Base-by-base conservation (phyloP, 2,113 vertebrate species). In the Willisornis vidua region DNA sequence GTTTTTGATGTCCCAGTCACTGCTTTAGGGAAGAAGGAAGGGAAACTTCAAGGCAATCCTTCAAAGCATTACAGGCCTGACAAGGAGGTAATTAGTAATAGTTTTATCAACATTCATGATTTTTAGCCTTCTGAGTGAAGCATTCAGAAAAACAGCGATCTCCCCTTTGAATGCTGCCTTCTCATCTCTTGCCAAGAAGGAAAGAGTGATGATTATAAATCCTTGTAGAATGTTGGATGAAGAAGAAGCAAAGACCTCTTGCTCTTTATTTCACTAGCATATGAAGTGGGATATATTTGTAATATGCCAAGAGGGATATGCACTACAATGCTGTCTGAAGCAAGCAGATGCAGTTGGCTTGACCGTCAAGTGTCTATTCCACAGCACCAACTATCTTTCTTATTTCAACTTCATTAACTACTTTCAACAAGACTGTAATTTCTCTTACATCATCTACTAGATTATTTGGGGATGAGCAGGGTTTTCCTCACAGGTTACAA, bases 111-210 rank as follows among this genome's bases (percentile, higher is more conserved):
- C 48, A 81, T 15, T 52, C 31, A 49, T 46, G 7, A 80, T 48
- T 93, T 93, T 92, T 74, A 87, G 65, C 52, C 61, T 92, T 61
- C 65, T 45, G 39, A 78, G 57, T 61, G 48, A 73, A 77, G 17
- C 55, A 71, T 57, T 62, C 49, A 58, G 59, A 66, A 4, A 46
- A 86, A 86, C 85, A 59, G 3, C 74, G 26, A 87, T 65, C 19
- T 95, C 46, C 90, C 78, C 29, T 87, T 51, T 81, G 23, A 94
- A 86, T 28, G 39, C 15, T 87, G 80, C 62, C 24, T 52, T 90
- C 73, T 94, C 46, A 93, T 94, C 75, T 83, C 79, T 59, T 77
- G 84, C 83, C 91, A 95, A 84, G 71, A 72, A 77, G 80, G 46
- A 86, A 86, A 72, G 46, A 92, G 16, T 46, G 28, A 78, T 55